Evolutionary conservation across 92 coral and sea anemone species (phyloP).

Genomic region (Epizoanthus rinbou): DNA sequence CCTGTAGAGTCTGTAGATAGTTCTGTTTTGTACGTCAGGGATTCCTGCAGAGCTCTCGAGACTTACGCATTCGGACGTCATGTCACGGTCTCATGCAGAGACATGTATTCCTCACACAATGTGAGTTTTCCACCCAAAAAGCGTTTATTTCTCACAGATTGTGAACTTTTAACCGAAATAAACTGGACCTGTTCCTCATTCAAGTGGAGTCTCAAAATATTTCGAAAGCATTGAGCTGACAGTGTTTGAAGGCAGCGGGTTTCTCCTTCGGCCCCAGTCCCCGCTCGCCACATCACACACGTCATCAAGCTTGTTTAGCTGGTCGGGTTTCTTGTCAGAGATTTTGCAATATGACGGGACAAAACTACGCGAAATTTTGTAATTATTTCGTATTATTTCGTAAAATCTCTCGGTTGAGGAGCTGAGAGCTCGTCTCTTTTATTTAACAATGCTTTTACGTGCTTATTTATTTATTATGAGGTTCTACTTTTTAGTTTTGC

Average conservation of each 20-base stretch:
- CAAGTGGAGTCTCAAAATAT: no score
- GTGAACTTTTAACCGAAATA: no score
- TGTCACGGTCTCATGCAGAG: no score
- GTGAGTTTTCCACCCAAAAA: no score
- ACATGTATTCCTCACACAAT: no score
- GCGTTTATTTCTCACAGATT: no score
- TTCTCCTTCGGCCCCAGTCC: conserved; percentile 17
- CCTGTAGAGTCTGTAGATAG: no score
- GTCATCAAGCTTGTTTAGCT: conserved; percentile 40
- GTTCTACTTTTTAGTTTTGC: background rate
- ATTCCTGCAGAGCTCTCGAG: no score
- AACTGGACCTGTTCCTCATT: no score
- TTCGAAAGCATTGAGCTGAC: no score
- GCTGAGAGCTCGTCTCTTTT: background rate
- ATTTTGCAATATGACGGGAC: conserved; percentile 40
- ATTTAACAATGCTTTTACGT: background rate
- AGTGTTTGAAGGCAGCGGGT: conserved; percentile 20
- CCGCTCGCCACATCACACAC: conserved; percentile 17
- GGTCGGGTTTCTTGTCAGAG: background rate
- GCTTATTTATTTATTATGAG: conserved; percentile 15
- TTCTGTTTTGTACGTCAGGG: no score
- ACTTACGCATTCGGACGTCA: no score
- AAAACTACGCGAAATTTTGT: conserved; percentile 19
- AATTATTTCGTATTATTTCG: conserved; percentile 39
- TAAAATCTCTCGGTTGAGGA: conserved; percentile 39